phyloP scores from a whole-genome alignment of 2,888 invertebrate genomes.

The Enchytraeus crypticus region DNA sequence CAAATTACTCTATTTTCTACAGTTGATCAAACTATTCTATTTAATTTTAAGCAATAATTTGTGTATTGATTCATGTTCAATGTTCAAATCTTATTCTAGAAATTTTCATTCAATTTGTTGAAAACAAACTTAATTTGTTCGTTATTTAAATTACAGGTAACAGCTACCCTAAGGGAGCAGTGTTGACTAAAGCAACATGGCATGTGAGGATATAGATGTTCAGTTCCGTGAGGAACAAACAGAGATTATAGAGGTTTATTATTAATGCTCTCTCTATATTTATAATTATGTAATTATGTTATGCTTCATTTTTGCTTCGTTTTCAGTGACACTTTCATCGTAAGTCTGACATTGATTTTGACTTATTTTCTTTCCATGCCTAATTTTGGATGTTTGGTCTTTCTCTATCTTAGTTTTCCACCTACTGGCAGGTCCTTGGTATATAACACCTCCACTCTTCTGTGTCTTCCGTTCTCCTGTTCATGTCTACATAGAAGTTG shows the following conservation, averaged over 20 bases:
- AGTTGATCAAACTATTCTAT: too few relatives aligned
- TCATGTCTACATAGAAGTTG: too few relatives aligned
- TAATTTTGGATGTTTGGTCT: too few relatives aligned
- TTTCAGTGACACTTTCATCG: background rate
- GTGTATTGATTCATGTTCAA: too few relatives aligned
- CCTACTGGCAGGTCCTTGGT: too few relatives aligned
- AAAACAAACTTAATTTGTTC: background rate
- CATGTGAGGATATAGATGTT: conserved; percentile 4
- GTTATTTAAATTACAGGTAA: background rate
- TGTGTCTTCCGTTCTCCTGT: too few relatives aligned
- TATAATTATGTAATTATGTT: background rate
- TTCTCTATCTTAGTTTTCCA: too few relatives aligned
- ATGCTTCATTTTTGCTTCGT: too few relatives aligned
- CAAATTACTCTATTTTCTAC: too few relatives aligned
- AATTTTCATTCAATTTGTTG: background rate
- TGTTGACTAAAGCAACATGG: conserved; percentile 1
- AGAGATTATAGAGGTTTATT: conserved; percentile 7
- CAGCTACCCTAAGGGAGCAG: background rate
- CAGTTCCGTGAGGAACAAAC: background rate
- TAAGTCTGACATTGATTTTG: background rate
- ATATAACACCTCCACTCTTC: too few relatives aligned
- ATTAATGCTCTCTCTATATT: background rate
- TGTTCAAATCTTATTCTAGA: too few relatives aligned
- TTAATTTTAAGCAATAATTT: too few relatives aligned
- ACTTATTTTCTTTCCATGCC: background rate